Conservation (phyloP, 2,797 vertebrate genomes). For the Rhyacichthys aspro region DNA sequence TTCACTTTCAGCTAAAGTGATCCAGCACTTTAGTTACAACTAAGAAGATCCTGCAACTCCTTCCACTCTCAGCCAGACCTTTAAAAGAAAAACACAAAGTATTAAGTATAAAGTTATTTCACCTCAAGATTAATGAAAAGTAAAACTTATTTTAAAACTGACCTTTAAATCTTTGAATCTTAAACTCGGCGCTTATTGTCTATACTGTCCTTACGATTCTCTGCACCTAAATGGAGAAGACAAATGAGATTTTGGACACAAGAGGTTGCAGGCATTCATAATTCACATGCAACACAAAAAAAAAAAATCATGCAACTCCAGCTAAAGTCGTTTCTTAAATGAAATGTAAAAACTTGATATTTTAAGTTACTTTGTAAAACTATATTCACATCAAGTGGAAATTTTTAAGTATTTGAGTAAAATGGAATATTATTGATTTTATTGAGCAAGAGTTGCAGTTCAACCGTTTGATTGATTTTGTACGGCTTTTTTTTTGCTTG, state of each 20-base stretch:
- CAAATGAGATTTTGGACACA: slow-evolving; percentile 55
- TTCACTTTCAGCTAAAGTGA: not conserved
- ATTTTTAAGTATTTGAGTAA: slow-evolving; percentile 68
- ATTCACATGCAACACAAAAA: slow-evolving; percentile 48
- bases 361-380: slow-evolving; percentile 42
- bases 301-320: slow-evolving; percentile 76
- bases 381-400: slow-evolving; percentile 66
- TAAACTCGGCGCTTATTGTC: slow-evolving; percentile 20
- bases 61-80: not conserved
- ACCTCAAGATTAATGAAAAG: not conserved
- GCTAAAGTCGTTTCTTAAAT: slow-evolving; percentile 50
- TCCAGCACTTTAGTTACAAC: not conserved
- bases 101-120: not conserved
- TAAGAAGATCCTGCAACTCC: not conserved
- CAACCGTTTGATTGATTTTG: slow-evolving; percentile 73
- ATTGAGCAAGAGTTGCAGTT: slow-evolving; percentile 81
- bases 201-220: slow-evolving; percentile 40
- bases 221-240: slow-evolving; percentile 67
- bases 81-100: not conserved
- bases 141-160: slow-evolving; percentile 11
- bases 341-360: slow-evolving; percentile 25
- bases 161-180: slow-evolving; percentile 40
- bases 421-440: slow-evolving; percentile 66
- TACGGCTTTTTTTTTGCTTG: slow-evolving; percentile 75
- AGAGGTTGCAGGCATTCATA: slow-evolving; percentile 23